Evolutionary conservation across 2,113 vertebrate species (phyloP).

Genomic region (Pangasianodon hypophthalmus): DNA sequence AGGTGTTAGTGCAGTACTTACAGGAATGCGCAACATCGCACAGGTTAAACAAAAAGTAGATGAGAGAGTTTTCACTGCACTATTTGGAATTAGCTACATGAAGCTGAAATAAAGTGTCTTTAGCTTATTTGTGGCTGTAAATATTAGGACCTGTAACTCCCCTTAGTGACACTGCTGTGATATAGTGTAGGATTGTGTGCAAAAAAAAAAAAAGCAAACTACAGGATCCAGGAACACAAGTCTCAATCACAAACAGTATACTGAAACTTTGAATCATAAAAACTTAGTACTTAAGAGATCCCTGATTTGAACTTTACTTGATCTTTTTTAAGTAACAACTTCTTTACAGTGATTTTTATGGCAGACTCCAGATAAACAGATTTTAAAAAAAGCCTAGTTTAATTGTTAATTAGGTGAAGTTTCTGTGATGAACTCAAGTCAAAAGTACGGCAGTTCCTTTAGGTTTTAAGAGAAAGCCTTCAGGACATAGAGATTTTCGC

Average conservation of each 20-base stretch:
- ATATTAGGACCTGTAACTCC: background rate
- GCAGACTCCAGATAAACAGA: background rate
- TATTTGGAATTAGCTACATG: background rate
- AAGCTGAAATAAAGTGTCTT: background rate
- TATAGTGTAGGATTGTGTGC: background rate
- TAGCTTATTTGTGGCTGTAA: background rate
- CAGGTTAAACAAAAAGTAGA: conserved; percentile 9
- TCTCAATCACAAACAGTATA: background rate
- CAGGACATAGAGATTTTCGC: background rate
- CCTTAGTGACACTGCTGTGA: background rate
- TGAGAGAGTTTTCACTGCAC: background rate
- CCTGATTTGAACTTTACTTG: background rate
- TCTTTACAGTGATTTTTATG: background rate
- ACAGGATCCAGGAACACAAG: background rate
- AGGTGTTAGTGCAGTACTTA: conserved; percentile 10
- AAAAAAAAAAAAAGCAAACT: background rate
- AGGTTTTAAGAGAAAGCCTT: background rate
- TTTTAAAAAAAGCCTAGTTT: background rate
- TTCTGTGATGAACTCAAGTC: background rate
- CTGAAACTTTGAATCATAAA: background rate
- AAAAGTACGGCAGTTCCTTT: background rate
- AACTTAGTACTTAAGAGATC: background rate
- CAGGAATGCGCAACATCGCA: conserved; percentile 9
- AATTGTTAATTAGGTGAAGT: background rate
- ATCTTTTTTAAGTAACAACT: background rate